phyloP scores from a whole-genome alignment of 2,113 vertebrate species.

The Pungitius pungitius region DNA sequence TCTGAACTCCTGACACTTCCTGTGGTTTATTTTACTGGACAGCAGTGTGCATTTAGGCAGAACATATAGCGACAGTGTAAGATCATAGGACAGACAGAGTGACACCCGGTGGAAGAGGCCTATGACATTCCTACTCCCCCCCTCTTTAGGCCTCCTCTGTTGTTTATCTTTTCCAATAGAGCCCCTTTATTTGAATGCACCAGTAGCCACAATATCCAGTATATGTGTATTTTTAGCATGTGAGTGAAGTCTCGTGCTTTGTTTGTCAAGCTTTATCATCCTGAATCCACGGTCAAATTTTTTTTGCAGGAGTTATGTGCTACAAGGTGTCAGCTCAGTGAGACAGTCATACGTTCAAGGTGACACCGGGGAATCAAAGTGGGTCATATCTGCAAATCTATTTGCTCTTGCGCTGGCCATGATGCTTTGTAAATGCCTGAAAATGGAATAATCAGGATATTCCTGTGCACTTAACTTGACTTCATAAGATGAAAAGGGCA shows the following conservation, averaged over 20 bases:
- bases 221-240: neutral
- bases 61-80: slow-evolving; percentile 11
- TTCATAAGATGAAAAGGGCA: slow-evolving; percentile 11
- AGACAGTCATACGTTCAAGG: neutral
- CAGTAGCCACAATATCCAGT: neutral
- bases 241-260: neutral
- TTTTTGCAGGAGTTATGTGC: neutral
- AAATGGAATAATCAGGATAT: neutral
- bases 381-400: neutral
- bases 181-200: slow-evolving; percentile 48
- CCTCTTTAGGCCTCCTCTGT: slow-evolving; percentile 50
- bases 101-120: slow-evolving; percentile 28
- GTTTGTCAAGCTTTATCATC: neutral
- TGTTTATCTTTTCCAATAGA: slow-evolving; percentile 70
- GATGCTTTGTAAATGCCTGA: neutral
- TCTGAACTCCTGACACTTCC: slow-evolving; percentile 15
- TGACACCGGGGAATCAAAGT: neutral
- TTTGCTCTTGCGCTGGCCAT: neutral
- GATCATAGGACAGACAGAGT: slow-evolving; percentile 34
- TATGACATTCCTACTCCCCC: slow-evolving; percentile 41
- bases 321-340: neutral
- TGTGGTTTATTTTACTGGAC: neutral
- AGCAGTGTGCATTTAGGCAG: slow-evolving; percentile 1
- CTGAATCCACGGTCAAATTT: neutral
- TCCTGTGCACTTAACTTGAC: neutral